phyloP scores from a whole-genome alignment of 2,113 vertebrate genomes.

The Vombatus ursinus region DNA sequence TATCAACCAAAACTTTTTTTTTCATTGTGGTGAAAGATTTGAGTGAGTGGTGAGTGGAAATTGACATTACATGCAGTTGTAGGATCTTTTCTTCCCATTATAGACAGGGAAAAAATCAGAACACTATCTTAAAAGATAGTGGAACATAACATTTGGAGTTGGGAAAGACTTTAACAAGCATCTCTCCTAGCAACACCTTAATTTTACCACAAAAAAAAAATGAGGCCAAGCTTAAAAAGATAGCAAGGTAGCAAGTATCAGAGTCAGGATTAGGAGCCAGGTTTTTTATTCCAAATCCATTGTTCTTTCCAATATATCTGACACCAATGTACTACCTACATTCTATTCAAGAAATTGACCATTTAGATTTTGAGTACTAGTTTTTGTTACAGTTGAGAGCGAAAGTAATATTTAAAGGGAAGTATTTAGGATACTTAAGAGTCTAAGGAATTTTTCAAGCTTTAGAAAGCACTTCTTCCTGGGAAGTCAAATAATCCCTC shows the following conservation, averaged over 20 bases:
- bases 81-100: not conserved
- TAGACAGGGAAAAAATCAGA: not conserved
- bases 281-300: too few species aligned
- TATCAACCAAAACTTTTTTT: slow-evolving; percentile 21
- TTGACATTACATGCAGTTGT: not conserved
- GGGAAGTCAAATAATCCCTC: too few species aligned
- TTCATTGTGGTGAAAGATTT: not conserved
- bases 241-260: not conserved
- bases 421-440: too few species aligned
- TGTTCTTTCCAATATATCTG: too few species aligned
- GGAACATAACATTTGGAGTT: not conserved
- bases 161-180: not conserved
- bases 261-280: too few species aligned
- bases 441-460: too few species aligned
- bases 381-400: too few species aligned
- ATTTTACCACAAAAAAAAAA: not conserved
- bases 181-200: not conserved
- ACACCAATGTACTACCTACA: too few species aligned
- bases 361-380: too few species aligned
- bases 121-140: not conserved
- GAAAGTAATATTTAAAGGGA: too few species aligned
- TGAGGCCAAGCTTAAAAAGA: not conserved
- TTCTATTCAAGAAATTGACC: too few species aligned
- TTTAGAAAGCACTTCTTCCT: too few species aligned
- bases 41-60: not conserved